Conservation (phyloP, 2,797 vertebrate genomes). For the Acestrorhynchus altus region DNA sequence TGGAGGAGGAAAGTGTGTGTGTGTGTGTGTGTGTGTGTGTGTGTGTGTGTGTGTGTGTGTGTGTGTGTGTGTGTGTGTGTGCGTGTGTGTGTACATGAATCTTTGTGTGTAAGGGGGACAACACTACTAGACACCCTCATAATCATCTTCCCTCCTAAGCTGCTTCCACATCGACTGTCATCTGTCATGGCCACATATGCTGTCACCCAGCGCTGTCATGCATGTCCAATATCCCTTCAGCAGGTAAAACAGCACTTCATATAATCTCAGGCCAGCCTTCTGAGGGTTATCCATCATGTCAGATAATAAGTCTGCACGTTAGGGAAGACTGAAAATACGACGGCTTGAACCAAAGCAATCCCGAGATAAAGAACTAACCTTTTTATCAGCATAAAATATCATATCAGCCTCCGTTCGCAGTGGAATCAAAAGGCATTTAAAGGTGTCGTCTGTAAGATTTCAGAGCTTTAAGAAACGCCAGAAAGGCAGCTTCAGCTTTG, state of each 20-base stretch:
- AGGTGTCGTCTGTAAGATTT: constrained; percentile 22
- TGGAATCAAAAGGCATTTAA: constrained; percentile 14
- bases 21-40: constrained; percentile 45
- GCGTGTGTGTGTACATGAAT: too few species aligned
- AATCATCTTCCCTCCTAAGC: constrained; percentile 71
- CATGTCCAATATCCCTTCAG: constrained; percentile 73
- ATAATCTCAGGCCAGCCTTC: constrained; percentile 61
- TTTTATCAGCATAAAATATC: constrained; percentile 56
- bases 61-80: constrained; percentile 20
- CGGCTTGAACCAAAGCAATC: constrained; percentile 27
- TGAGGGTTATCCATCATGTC: constrained; percentile 65
- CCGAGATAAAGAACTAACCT: constrained; percentile 52
- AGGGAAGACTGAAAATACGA: constrained; percentile 50
- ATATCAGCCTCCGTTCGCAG: not conserved
- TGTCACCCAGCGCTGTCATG: constrained; percentile 81
- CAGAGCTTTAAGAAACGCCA: not conserved
- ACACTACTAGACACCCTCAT: constrained; percentile 75
- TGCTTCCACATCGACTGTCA: constrained; percentile 75
- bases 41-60: constrained; percentile 35
- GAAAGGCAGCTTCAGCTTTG: not conserved
- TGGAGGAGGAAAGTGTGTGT: constrained; percentile 66
- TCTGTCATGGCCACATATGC: constrained; percentile 82
- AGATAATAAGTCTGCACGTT: constrained; percentile 52
- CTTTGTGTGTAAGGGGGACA: too few species aligned
- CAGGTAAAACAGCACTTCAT: constrained; percentile 73